Conservation (phyloP, 2,113 vertebrate genomes). For the Ageneiosus marmoratus region DNA sequence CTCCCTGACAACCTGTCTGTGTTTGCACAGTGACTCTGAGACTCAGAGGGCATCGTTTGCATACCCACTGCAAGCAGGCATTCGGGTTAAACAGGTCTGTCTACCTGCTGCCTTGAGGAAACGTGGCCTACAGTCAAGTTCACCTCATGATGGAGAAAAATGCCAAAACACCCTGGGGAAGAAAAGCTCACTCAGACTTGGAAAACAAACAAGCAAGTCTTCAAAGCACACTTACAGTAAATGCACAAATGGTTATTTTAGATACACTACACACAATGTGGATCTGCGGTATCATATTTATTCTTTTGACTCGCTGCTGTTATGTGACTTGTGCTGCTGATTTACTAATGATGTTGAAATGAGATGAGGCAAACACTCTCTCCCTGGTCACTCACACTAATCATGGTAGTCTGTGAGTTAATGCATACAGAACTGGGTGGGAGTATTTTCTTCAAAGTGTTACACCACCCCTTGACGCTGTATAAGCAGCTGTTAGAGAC, state of each 20-base stretch:
- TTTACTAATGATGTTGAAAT: constrained; percentile 1
- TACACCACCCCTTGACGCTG: too few relatives aligned
- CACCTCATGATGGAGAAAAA: background rate
- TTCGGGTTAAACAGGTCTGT: constrained; percentile 61
- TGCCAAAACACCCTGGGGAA: background rate
- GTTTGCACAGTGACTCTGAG: background rate
- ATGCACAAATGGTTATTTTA: background rate
- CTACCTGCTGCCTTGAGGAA: constrained; percentile 11
- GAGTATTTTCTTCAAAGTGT: too few relatives aligned
- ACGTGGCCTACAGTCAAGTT: background rate
- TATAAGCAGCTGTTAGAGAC: too few relatives aligned
- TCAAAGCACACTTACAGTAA: background rate
- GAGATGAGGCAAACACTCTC: too few relatives aligned
- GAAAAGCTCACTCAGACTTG: constrained; percentile 8
- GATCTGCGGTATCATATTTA: background rate
- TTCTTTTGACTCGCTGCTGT: background rate
- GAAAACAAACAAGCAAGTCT: constrained; percentile 5
- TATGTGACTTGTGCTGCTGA: background rate
- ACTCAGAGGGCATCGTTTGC: constrained; percentile 48
- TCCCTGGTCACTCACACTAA: too few relatives aligned
- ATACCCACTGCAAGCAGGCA: constrained; percentile 59
- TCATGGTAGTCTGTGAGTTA: too few relatives aligned
- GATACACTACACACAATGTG: background rate
- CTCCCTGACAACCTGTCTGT: background rate
- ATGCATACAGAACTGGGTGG: too few relatives aligned